Base-by-base conservation (phyloP, 2,888 invertebrate genomes). In the Conchocele bisecta region DNA sequence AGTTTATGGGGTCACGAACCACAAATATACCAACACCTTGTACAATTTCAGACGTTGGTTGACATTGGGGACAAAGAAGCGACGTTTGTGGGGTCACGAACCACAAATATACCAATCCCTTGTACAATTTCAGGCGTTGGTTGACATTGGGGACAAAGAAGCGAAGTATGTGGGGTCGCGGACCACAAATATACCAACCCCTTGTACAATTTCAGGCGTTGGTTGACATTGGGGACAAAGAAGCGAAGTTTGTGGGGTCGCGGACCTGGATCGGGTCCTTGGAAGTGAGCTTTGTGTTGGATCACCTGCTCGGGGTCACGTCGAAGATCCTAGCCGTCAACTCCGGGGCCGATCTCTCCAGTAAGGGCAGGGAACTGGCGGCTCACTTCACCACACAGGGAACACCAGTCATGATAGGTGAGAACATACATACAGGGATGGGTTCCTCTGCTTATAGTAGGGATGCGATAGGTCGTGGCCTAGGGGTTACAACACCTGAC, bases 241-340 rank as follows among this genome's bases (percentile, higher is more conserved):
- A 95, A 1, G 89, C 94, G 0, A 93, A 93, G 54, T 99, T 99
- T 92, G 92, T 98, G 51, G 97, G 96, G 24, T 97, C 98, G 0
- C 94, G 94, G 68, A 95, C 98, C 89, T 99, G 99, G 99, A 99
- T 99, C 89, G 99, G 99, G 7, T 98, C 98, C 0, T 96, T 97
- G 4, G 99, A 99, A 93, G 97, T 99, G 15, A 95, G 96, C 91
- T 98, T 95, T 92, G 96, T 97, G 72, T 92, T 99, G 72, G 95
- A 97, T 88, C 94, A 95, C 33, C 92, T 97, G 67, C 92, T 97
- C 20, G 87, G 88, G 69, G 91, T 91, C 71, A 85, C 95, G 53
- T 93, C 92, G 54, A 95, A 95, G 90, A 96, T 99, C 78, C 92
- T 98, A 73, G 95, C 95, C 86, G 96, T 97, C 0, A 95, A 94